Percentiles rank a stretch among this genome's conserved stretches.
Conservation (phyloP, 2,113 vertebrate species). For the Muscicapa adusta region DNA sequence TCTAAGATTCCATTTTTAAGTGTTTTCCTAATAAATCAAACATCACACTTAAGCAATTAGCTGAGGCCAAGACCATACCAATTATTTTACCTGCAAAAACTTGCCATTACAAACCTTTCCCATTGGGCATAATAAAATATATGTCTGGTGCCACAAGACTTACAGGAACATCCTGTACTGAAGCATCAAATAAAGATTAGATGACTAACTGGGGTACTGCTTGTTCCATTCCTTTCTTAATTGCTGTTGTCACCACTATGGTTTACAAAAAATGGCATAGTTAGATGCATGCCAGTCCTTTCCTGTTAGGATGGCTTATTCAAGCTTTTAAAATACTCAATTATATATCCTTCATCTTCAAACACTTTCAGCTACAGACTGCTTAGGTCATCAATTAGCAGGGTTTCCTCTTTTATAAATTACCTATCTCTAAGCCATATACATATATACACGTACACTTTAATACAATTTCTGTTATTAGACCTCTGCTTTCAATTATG, state of each 20-base stretch:
- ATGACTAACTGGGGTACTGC: not conserved
- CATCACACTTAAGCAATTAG: not conserved
- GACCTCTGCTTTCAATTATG: not conserved
- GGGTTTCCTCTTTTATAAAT: not conserved
- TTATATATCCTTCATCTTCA: not conserved
- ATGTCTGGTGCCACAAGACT: not conserved
- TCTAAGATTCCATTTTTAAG: constrained; percentile 1
- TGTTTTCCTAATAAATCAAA: constrained; percentile 42
- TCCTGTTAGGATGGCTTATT: not conserved
- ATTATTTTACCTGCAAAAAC: constrained; percentile 41
- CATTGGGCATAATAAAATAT: constrained; percentile 26
- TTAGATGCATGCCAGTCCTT: not conserved
- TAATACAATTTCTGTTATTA: not conserved
- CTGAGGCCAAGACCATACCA: not conserved
- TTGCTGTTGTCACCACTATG: not conserved
- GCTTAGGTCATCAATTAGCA: not conserved
- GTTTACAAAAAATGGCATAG: not conserved
- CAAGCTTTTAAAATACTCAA: not conserved
- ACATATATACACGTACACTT: not conserved
- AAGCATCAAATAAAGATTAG: constrained; percentile 35
- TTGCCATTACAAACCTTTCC: constrained; percentile 19
- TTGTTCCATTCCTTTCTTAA: not conserved
- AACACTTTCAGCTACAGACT: not conserved
- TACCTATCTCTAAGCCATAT: not conserved
- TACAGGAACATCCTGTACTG: constrained; percentile 1